Evolutionary conservation across 2,797 vertebrate genomes (phyloP), one percentile per base, ranked within the genome.

Genomic region (Enteromius thamalakanensis): DNA sequence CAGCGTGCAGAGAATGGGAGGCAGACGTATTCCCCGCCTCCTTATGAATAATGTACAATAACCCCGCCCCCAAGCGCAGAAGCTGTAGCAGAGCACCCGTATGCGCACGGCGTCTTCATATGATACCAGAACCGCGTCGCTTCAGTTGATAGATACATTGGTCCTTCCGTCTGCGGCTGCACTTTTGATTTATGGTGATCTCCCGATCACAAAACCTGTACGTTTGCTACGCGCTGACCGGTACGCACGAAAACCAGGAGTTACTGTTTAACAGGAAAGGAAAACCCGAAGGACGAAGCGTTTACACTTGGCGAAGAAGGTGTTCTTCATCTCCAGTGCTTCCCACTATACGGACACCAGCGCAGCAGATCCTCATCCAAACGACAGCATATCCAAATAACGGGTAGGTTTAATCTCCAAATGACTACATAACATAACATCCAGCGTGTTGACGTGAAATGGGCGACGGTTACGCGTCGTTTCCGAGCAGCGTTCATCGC

Each of bases 21-120:
- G 5, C 45, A 83, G 78, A 55, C 76, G 32, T 45, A 34, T 17
- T 15, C 23, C 40, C 71, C 84, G 75, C 76, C 84, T 40, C 70
- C 78, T 84, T 67, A 84, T 87, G 76, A 85, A 89, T 89, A 84
- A 87, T 82, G 40, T 1, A 76, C 0, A 3, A 12, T 58, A 64
- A 19, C 83, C 11, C 85, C 80, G 76, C 86, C 85, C 78, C 64
- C 45, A 45, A 58, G 21, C 72, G 68, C 82, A 79, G 80, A 55
- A 53, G 23, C 84, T 45, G 72, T 65, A 69, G 81, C 62, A 71
- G 74, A 72, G 79, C 79, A 64, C 3, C 47, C 40, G 64, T 55
- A 51, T 78, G 75, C 79, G 51, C 49, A 23, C 71, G 81, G 81
- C 47, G 69, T 47, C 58, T 82, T 85, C 78, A 65, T 34, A 65